Conservation (phyloP, 1,140 invertebrate species). For the Drosophila bocqueti region DNA sequence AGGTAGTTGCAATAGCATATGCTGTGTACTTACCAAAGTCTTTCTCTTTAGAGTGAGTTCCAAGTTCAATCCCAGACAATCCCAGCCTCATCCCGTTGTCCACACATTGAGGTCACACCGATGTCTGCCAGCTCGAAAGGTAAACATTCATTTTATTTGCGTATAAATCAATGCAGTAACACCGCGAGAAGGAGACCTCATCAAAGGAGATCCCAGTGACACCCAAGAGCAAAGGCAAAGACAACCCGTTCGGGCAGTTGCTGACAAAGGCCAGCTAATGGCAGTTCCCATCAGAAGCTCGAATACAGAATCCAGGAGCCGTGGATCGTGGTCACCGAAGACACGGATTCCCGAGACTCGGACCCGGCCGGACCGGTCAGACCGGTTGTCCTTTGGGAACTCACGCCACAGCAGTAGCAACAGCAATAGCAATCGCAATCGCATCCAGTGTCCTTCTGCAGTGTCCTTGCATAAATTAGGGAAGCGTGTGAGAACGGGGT, state of each 20-base stretch:
- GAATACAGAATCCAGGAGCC: neutral
- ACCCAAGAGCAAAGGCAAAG: constrained; percentile 13
- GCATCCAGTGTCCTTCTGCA: constrained; percentile 80
- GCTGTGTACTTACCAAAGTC: neutral
- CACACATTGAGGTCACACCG: constrained; percentile 41
- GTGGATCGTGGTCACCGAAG: constrained; percentile 68
- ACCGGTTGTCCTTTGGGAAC: constrained; percentile 70
- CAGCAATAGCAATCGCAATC: constrained; percentile 36
- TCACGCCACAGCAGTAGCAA: constrained; percentile 55
- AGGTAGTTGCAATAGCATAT: neutral
- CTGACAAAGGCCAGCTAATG: constrained; percentile 75
- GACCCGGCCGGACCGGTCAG: constrained; percentile 79
- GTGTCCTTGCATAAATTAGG: constrained; percentile 85
- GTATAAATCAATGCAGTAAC: constrained; percentile 67
- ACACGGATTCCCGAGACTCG: constrained; percentile 47
- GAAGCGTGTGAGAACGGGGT: constrained; percentile 67
- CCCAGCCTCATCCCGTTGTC: neutral
- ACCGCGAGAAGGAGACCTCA: constrained; percentile 23
- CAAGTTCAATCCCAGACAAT: neutral
- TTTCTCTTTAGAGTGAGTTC: too few species aligned
- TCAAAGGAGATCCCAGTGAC: constrained; percentile 33
- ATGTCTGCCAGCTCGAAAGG: constrained; percentile 19
- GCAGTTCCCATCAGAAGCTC: constrained; percentile 66
- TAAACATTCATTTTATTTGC: constrained; percentile 63
- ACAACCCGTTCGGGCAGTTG: constrained; percentile 71